phyloP scores from a whole-genome alignment of 2,113 vertebrate species.

The Sapayoa aenigma region DNA sequence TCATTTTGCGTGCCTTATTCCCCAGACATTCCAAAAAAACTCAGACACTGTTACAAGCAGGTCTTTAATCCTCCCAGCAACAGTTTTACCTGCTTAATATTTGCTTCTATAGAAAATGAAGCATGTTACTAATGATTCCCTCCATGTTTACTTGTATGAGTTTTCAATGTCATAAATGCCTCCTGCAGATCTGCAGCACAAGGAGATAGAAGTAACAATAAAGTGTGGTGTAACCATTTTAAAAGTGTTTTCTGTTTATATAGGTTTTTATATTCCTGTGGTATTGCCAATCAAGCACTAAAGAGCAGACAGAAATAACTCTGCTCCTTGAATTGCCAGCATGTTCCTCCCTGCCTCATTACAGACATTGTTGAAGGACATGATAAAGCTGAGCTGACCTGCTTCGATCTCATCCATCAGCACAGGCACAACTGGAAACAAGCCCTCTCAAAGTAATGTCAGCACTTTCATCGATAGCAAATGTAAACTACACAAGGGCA shows the following conservation, averaged over 20 bases:
- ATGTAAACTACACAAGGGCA: neutral
- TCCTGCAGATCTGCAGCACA: neutral
- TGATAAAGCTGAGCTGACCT: conserved; percentile 11
- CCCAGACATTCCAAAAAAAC: neutral
- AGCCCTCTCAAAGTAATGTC: neutral
- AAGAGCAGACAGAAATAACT: neutral
- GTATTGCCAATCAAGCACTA: neutral
- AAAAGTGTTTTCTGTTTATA: conserved; percentile 30
- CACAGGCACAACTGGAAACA: conserved; percentile 15
- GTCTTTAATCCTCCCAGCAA: neutral
- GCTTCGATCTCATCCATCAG: neutral
- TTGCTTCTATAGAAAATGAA: conserved; percentile 29
- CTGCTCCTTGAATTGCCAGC: neutral
- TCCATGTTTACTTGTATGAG: neutral
- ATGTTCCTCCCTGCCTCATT: conserved; percentile 27
- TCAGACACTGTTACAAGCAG: neutral
- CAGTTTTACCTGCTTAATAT: neutral
- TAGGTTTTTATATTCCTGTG: conserved; percentile 1
- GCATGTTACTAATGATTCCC: neutral
- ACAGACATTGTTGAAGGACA: conserved; percentile 24
- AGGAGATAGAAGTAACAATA: neutral
- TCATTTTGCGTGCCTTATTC: neutral
- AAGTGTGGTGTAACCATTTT: neutral
- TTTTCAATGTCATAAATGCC: neutral
- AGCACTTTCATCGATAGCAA: neutral